Evolutionary conservation across 2,888 invertebrate species (phyloP).

Genomic region (Acanthosoma haemorrhoidale): DNA sequence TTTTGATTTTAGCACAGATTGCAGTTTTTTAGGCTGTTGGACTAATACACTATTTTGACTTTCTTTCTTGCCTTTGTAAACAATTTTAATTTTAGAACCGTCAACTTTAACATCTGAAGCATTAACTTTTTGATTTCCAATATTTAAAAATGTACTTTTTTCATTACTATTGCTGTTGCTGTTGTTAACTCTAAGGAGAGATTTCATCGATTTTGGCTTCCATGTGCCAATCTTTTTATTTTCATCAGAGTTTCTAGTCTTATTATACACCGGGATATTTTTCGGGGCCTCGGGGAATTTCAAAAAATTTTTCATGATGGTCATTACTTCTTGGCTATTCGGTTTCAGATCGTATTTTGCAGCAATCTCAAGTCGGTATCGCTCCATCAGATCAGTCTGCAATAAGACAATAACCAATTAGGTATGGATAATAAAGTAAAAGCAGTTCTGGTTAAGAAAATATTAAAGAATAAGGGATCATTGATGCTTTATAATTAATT

Average conservation of each 20-base stretch:
- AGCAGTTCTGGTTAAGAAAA: constrained; percentile 41
- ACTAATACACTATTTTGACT: neutral
- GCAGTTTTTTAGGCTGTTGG: constrained; percentile 16
- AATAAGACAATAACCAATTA: neutral
- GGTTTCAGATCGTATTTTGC: constrained; percentile 17
- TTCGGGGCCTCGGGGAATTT: constrained; percentile 19
- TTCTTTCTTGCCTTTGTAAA: constrained; percentile 26
- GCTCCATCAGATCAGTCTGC: constrained; percentile 15
- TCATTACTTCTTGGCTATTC: neutral
- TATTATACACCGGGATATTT: constrained; percentile 26
- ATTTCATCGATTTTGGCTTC: constrained; percentile 29
- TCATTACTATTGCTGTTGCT: neutral
- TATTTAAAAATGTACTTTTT: neutral
- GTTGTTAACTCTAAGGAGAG: constrained; percentile 15
- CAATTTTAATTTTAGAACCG: constrained; percentile 24
- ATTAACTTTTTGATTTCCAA: constrained; percentile 8
- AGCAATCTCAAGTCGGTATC: constrained; percentile 16
- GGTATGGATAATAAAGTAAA: too few species aligned
- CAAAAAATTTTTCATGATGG: constrained; percentile 12
- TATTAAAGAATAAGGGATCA: too few species aligned
- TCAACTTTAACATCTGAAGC: neutral
- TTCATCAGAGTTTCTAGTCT: neutral
- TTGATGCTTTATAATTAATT: too few species aligned
- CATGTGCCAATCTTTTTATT: constrained; percentile 13
- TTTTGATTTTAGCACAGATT: constrained; percentile 21